A percentile compares a stretch with the other conserved stretches of the same genome.
phyloP scores from a whole-genome alignment of 2,797 vertebrate species.

The Siniperca obscura region DNA sequence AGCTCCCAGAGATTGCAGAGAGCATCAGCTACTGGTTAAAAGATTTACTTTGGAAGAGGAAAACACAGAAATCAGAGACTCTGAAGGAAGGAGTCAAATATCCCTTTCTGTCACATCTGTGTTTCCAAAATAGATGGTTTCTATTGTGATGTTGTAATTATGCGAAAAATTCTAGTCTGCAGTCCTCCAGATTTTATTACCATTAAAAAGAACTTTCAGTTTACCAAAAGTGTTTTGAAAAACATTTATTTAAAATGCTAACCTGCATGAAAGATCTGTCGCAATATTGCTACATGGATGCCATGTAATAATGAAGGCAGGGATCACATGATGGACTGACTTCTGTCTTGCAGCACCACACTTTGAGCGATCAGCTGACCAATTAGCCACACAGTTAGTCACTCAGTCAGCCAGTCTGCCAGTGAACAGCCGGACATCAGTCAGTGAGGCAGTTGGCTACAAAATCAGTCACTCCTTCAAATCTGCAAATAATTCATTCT shows the following conservation, averaged over 20 bases:
- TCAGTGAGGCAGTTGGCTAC: conserved; percentile 23
- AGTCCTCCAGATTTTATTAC: background rate
- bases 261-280: conserved; percentile 1
- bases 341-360: conserved; percentile 1
- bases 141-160: background rate
- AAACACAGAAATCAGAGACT: background rate
- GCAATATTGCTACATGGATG: background rate
- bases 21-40: background rate
- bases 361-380: conserved; percentile 16
- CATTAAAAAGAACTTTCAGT: background rate
- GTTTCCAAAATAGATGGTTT: background rate
- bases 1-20: background rate
- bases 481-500: conserved; percentile 8
- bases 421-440: conserved; percentile 42
- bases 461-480: conserved; percentile 7
- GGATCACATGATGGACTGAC: conserved; percentile 2
- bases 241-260: background rate
- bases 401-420: conserved; percentile 24
- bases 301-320: conserved; percentile 17
- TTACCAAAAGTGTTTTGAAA: background rate
- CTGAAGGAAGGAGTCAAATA: background rate
- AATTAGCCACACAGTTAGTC: conserved; percentile 32
- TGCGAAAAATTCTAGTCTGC: background rate
- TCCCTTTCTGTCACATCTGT: background rate
- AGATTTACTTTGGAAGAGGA: background rate